Base-by-base conservation (phyloP, 2,797 vertebrate genomes). In the Caiman crocodilus region DNA sequence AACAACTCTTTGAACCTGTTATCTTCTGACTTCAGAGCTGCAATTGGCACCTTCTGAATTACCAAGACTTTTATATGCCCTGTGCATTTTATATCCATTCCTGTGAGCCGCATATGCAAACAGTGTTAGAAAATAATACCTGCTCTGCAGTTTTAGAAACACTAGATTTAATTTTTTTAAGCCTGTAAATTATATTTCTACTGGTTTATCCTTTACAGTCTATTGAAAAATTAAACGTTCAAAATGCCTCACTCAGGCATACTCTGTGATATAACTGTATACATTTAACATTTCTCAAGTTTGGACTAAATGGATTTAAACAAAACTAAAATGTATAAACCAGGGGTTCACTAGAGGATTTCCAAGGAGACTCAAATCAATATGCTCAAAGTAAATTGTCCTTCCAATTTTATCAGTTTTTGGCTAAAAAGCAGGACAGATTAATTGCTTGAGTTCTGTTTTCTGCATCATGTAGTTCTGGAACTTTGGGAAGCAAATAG, bases 371-470 rank as follows among this genome's bases (percentile, higher is more conserved):
- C 67, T 90, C 59, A 78, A 28, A 82, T 60, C 61, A 60, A 5
- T 63, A 15, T 63, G 55, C 78, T 82, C 64, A 5, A 13, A 82
- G 56, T 59, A 80, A 50, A 74, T 7, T n/a, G 6, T 42, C 69
- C 6, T 91, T 9, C 35, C 92, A 85, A 74, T 84, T 90, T 87
- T n/a, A 61, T 25, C 25, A 35, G 76, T 82, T 85, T 55, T 74
- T 23, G 82, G 71, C 11, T 57, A 93, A 93, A 93, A 95, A 89
- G 35, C 20, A 95, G 88, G 81, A 26, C 28, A 93, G 69, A 30
- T 84, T 42, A 18, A 25, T 35, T 83, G 58, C 89, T 84, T 3
- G 0, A 65, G n/a, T 82, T 0, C 1, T 50, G 30, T 85, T 93
- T 95, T 93, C 58, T 64, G 60, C 71, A 91, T 93, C 5, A 76